A percentile compares a stretch with the other conserved stretches of the same genome.
Evolutionary conservation across 30 jellyfish, hydroid and myxozoan genomes (phyloP).

Genomic region (Aurelia sp.): DNA sequence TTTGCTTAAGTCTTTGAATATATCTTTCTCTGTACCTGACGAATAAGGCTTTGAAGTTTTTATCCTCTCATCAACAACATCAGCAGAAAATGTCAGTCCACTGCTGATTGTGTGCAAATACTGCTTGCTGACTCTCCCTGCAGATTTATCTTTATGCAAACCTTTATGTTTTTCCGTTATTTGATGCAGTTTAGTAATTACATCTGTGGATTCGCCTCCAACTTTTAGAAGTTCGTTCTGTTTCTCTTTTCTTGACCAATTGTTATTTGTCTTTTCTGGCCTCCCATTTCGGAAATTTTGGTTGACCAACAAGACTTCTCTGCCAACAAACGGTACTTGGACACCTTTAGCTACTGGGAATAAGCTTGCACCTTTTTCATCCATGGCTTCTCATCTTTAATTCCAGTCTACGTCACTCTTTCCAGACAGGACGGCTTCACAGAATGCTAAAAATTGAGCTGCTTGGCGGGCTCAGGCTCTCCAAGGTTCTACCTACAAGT

Average conservation of each 20-base stretch:
- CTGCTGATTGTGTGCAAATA: constrained; percentile 53
- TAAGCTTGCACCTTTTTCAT: constrained; percentile 52
- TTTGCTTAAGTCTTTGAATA: constrained; percentile 19
- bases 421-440: too few species aligned
- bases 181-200: not conserved
- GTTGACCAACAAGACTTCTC: not conserved
- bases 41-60: constrained; percentile 8
- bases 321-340: constrained; percentile 67
- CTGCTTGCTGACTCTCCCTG: constrained; percentile 32
- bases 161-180: constrained; percentile 14
- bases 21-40: not conserved
- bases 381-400: constrained; percentile 2
- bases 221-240: not conserved
- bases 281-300: not conserved
- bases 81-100: constrained; percentile 67
- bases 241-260: not conserved
- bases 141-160: constrained; percentile 53
- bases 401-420: not conserved
- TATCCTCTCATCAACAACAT: constrained; percentile 62
- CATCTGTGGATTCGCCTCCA: not conserved
- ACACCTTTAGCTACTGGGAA: constrained; percentile 75
- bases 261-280: not conserved
- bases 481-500: too few species aligned
- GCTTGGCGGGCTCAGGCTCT: too few species aligned
- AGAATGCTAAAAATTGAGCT: too few species aligned